phyloP scores from a whole-genome alignment of 2,888 invertebrate species.

The Folsomia manolachei region DNA sequence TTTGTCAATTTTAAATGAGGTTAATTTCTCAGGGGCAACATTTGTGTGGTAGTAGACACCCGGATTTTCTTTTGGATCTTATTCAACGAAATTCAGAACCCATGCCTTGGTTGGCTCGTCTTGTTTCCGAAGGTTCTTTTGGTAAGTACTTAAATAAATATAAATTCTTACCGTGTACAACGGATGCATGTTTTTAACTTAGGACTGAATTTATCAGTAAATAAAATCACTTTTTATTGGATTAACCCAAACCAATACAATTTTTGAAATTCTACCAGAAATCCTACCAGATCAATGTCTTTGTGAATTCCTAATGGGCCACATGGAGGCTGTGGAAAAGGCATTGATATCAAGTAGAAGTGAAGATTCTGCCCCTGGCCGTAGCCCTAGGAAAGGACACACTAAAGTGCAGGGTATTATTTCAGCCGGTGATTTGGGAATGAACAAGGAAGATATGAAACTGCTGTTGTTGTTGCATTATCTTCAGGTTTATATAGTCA shows the following conservation, averaged over 20 bases:
- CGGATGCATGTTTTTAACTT: too few relatives aligned
- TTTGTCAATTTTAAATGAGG: too few relatives aligned
- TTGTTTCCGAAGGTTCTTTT: conserved; percentile 85
- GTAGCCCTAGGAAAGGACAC: conserved; percentile 57
- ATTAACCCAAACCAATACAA: too few relatives aligned
- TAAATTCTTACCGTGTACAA: too few relatives aligned
- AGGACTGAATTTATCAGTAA: too few relatives aligned
- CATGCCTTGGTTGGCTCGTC: conserved; percentile 94
- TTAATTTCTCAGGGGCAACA: too few relatives aligned
- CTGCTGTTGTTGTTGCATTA: conserved; percentile 66
- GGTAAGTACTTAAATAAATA: neutral
- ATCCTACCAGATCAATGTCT: conserved; percentile 89
- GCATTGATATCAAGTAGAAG: conserved; percentile 22
- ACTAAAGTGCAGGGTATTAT: conserved; percentile 57
- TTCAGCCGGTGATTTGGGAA: conserved; percentile 47
- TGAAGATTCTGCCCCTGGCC: conserved; percentile 55
- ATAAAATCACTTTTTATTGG: too few relatives aligned
- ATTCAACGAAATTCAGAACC: conserved; percentile 87
- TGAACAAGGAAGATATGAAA: conserved; percentile 52
- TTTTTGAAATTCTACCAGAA: too few relatives aligned
- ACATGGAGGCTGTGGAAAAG: conserved; percentile 46
- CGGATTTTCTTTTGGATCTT: conserved; percentile 87
- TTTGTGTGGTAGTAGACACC: conserved; percentile 81
- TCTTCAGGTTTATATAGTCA: conserved; percentile 57
- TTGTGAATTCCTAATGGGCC: conserved; percentile 83